Percentiles rank a stretch among this genome's conserved stretches.
Conservation (phyloP, 2,113 vertebrate genomes). For the Hiodon tergisus region DNA sequence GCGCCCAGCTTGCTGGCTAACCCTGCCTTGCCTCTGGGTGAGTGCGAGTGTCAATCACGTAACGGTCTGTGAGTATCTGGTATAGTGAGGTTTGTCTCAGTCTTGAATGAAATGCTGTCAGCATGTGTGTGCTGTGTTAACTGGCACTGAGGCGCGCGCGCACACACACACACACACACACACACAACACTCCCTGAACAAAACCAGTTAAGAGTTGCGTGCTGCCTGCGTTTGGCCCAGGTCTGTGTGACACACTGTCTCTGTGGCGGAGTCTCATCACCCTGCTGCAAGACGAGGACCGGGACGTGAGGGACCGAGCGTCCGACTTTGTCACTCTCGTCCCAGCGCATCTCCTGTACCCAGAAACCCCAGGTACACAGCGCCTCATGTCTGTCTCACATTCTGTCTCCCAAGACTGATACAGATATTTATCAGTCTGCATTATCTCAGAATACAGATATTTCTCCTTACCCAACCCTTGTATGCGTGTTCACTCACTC, state of each 20-base stretch:
- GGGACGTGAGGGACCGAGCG: conserved; percentile 71
- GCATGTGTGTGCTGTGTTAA: conserved; percentile 8
- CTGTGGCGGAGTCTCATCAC: conserved; percentile 79
- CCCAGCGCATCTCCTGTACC: conserved; percentile 54
- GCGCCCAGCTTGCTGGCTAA: conserved; percentile 63
- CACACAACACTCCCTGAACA: background rate
- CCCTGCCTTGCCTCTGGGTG: conserved; percentile 66
- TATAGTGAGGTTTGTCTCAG: background rate
- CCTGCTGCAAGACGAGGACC: conserved; percentile 88
- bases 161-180: no score
- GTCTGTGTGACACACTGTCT: conserved; percentile 67
- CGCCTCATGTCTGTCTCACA: background rate
- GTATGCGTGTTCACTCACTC: background rate
- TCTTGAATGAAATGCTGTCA: background rate
- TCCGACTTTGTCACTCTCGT: conserved; percentile 67
- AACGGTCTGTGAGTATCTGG: background rate
- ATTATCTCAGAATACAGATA: background rate
- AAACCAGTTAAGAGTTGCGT: background rate
- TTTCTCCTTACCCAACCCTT: no score
- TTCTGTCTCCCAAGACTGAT: background rate
- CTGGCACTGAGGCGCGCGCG: background rate
- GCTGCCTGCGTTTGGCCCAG: conserved; percentile 45
- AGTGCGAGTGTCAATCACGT: conserved; percentile 62
- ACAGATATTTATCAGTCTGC: background rate
- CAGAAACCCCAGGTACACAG: conserved; percentile 58